A percentile compares a stretch with the other conserved stretches of the same genome.
These are phyloP conservation scores for Pteruthius melanotis DNA, from an alignment of 2,113 vertebrate genomes.

Conservation along the genomic window DNA sequence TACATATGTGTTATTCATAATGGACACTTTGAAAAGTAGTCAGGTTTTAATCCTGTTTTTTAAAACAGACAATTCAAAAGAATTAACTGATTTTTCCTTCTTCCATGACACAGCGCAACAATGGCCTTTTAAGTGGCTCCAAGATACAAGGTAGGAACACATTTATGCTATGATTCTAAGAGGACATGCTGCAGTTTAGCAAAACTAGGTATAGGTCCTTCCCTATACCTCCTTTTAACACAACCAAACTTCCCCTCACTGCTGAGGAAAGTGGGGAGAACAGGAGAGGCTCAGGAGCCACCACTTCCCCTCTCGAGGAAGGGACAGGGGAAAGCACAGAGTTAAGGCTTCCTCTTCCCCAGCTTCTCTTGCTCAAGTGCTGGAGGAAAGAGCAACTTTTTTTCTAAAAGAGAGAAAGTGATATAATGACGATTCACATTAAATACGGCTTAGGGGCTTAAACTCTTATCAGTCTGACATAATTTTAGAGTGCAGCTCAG, in stretches of 20 bases:
- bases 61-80: background rate
- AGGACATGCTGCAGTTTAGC: background rate
- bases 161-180: background rate
- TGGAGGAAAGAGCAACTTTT: background rate
- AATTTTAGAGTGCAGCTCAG: background rate
- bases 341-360: background rate
- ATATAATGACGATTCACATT: background rate
- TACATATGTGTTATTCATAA: background rate
- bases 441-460: background rate
- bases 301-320: background rate
- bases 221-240: background rate
- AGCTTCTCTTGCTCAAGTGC: background rate
- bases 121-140: background rate
- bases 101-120: background rate
- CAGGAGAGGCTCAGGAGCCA: background rate
- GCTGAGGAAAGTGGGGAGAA: background rate
- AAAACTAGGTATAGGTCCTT: background rate
- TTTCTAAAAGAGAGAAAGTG: background rate
- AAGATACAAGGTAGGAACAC: background rate
- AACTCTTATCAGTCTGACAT: background rate
- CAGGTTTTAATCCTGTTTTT: slow-evolving; percentile 35
- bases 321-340: background rate
- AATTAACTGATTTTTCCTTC: background rate
- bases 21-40: background rate
- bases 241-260: background rate